A percentile compares a stretch with the other conserved stretches of the same genome.
Conservation (phyloP, 2,113 vertebrate species). For the Podiceps cristatus region DNA sequence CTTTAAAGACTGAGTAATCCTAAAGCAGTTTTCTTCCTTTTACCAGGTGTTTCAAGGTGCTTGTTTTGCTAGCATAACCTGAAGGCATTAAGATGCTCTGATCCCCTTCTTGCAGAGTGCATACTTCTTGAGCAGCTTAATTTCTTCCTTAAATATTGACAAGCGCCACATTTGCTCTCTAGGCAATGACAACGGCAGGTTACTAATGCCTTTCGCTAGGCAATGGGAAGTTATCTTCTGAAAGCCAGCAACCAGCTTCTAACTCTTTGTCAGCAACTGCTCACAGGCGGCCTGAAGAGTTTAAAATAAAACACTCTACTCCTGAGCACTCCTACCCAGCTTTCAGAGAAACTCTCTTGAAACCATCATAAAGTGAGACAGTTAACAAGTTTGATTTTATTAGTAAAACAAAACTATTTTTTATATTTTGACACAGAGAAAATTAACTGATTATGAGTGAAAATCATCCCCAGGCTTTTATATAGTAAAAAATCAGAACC, state of each 20-base stretch:
- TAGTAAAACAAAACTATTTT: not conserved
- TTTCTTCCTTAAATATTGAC: not conserved
- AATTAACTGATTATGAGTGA: slow-evolving; percentile 52
- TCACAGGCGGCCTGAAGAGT: not conserved
- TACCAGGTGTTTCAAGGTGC: not conserved
- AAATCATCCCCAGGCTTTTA: slow-evolving; percentile 33
- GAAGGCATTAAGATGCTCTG: not conserved
- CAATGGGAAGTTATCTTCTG: not conserved
- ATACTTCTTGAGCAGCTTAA: not conserved
- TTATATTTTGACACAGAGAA: slow-evolving; percentile 28
- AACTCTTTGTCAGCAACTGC: not conserved
- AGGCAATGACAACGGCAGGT: not conserved
- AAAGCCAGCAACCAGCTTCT: not conserved
- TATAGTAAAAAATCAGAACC: slow-evolving; percentile 38
- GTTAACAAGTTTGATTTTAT: slow-evolving; percentile 35
- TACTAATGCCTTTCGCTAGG: not conserved
- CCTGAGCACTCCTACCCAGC: not conserved
- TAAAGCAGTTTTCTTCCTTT: not conserved
- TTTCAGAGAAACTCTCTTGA: not conserved
- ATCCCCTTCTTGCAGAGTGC: not conserved
- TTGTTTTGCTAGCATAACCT: not conserved
- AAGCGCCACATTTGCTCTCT: not conserved
- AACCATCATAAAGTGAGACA: not conserved
- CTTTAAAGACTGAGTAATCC: not conserved
- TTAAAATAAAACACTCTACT: not conserved